phyloP scores from a whole-genome alignment of 2,113 vertebrate genomes.

The Xenopus laevis region DNA sequence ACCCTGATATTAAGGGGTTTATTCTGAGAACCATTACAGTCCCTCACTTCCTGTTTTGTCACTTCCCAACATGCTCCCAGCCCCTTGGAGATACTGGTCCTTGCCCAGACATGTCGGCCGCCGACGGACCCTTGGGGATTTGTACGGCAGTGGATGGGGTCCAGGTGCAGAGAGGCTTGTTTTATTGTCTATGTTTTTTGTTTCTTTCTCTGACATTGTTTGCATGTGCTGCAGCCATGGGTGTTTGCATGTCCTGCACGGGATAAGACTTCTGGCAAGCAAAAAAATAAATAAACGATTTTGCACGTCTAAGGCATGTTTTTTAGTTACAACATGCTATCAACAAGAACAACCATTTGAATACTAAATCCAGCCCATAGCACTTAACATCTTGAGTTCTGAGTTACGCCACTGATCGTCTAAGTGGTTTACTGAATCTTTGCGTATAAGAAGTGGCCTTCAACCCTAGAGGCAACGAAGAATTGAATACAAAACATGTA shows the following conservation, averaged over 20 bases:
- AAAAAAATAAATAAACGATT: neutral
- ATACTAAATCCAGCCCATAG: neutral
- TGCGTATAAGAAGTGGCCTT: neutral
- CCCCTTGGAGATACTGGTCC: conserved; percentile 93
- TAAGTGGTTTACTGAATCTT: too few relatives aligned
- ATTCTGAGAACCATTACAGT: conserved; percentile 24
- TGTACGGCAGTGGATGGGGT: conserved; percentile 88
- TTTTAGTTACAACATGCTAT: conserved; percentile 7
- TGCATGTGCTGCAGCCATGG: conserved; percentile 56
- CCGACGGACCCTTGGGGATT: conserved; percentile 93
- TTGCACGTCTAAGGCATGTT: conserved; percentile 28
- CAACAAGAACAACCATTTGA: neutral
- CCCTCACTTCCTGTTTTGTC: conserved; percentile 72
- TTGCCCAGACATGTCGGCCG: conserved; percentile 86
- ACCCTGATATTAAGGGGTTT: neutral
- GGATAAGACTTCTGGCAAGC: conserved; percentile 4
- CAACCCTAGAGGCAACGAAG: neutral
- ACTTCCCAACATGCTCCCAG: conserved; percentile 76
- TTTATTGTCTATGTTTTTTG: conserved; percentile 50
- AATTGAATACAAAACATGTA: too few relatives aligned
- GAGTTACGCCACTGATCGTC: too few relatives aligned
- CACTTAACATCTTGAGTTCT: too few relatives aligned
- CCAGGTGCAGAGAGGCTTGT: conserved; percentile 82
- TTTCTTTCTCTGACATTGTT: conserved; percentile 44
- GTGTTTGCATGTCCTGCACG: conserved; percentile 56